These are phyloP conservation scores for Sanderia malayensis DNA, from an alignment of 30 jellyfish, hydroid and myxozoan species.

Conservation along the genomic window DNA sequence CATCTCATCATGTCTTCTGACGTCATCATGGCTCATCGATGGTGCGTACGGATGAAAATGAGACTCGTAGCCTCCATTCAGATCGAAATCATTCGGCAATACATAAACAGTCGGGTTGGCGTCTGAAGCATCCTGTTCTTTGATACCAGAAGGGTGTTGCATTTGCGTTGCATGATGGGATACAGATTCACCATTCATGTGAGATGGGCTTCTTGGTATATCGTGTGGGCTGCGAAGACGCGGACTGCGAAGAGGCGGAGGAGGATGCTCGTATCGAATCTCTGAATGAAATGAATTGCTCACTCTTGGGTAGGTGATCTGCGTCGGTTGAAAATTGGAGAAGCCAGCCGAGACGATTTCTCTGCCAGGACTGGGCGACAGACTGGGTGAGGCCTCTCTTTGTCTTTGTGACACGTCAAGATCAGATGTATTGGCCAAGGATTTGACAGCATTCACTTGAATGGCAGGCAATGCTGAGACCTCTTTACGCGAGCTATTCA, in stretches of 20 bases:
- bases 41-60: slow-evolving; percentile 69
- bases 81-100: slow-evolving; percentile 91
- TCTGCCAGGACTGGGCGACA: slow-evolving; percentile 65
- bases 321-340: slow-evolving; percentile 43
- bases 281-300: slow-evolving; percentile 52
- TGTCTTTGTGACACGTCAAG: slow-evolving; percentile 53
- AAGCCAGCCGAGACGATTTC: slow-evolving; percentile 46
- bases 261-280: slow-evolving; percentile 66
- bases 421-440: slow-evolving; percentile 37
- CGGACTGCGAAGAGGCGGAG: slow-evolving; percentile 59
- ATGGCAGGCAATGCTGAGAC: slow-evolving; percentile 59
- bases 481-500: slow-evolving; percentile 61
- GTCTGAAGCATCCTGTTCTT: slow-evolving; percentile 68
- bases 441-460: slow-evolving; percentile 55
- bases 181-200: slow-evolving; percentile 49
- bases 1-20: slow-evolving; percentile 52
- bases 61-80: slow-evolving; percentile 76
- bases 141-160: slow-evolving; percentile 40
- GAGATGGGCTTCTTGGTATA: slow-evolving; percentile 74
- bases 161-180: slow-evolving; percentile 31
- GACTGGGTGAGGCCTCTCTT: slow-evolving; percentile 53
- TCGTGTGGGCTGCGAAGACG: slow-evolving; percentile 59
- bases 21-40: slow-evolving; percentile 64
- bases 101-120: slow-evolving; percentile 93
- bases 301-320: slow-evolving; percentile 52